Percentiles rank a stretch among this genome's conserved stretches.
Conservation (phyloP, 2,113 vertebrate species). For the Anoura caudifer region DNA sequence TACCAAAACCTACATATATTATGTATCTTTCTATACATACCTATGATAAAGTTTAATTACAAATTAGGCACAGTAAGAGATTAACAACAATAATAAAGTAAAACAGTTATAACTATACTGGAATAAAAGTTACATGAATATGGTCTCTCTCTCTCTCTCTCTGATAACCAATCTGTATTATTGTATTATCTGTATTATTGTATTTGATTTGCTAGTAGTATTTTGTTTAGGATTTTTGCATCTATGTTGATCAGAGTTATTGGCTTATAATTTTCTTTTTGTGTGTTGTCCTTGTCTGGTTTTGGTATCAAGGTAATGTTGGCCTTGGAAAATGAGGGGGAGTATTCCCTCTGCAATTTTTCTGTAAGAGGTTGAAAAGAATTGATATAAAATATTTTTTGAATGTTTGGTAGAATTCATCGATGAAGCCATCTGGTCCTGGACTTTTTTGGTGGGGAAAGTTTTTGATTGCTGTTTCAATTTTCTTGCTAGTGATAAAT, state of each 20-base stretch:
- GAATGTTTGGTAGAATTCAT: not conserved
- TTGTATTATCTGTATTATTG: not conserved
- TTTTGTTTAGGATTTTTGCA: not conserved
- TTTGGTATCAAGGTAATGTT: not conserved
- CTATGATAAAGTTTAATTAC: not conserved
- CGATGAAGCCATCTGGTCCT: not conserved
- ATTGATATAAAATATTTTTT: not conserved
- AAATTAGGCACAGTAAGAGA: not conserved
- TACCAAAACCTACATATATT: not conserved
- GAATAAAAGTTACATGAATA: not conserved
- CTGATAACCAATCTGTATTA: not conserved
- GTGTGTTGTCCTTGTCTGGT: not conserved
- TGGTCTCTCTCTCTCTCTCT: not conserved
- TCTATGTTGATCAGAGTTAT: not conserved
- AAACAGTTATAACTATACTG: not conserved
- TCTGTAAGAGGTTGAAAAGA: not conserved
- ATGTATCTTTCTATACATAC: not conserved
- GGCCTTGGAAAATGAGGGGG: not conserved
- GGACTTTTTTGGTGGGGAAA: not conserved
- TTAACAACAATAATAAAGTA: not conserved
- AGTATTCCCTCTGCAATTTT: not conserved
- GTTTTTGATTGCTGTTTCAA: not conserved
- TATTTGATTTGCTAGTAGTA: not conserved
- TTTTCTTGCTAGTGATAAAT: not conserved
- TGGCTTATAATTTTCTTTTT: not conserved